Base-by-base conservation (phyloP, 30 jellyfish, hydroid and myxozoan species). In the Pseudorhiza aurosa region DNA sequence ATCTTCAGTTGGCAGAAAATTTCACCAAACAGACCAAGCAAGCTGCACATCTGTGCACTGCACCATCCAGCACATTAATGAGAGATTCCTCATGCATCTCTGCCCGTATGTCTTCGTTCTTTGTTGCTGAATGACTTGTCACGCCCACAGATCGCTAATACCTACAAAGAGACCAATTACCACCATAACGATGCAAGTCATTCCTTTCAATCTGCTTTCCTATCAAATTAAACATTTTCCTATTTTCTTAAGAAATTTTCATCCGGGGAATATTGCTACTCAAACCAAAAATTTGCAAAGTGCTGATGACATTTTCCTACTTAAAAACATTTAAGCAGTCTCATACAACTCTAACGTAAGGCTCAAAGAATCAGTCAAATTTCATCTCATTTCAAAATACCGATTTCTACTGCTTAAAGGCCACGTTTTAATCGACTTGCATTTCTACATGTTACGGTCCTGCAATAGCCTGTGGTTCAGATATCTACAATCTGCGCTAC, bases 61-160 rank as follows among this genome's bases (percentile, higher is more conserved):
- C 37, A 33, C 17, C 77, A 12, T 53, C 14, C 37, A 21, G 35
- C 4, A 36, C 67, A 15, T 22, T 18, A 53, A 17, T 53, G 67
- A 53, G 37, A 36, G 8, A 53, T 18, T 1, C 2, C 1, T 0
- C 6, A 53, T 8, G 67, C 35, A 15, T 42, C 57, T 39, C 31
- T 51, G 55, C 22, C 59, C 14, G 26, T 33, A 33, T 68, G 45
- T 37, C 36, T 17, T 24, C 26, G 67, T 68, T 68, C 67, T 68
- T 68, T 42, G 82, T 21, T 29, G 59, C 9, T 15, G 35, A 68
- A 21, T n/a, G 59, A 5, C 9, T 15, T 12, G 65, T 17, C 63
- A 31, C 86, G 86, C 86, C 86, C 50, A 22, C 86, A 15, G 24
- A 32, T 50, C 59, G 1, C 18, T 25, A 18, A 32, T 8, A 8